These are phyloP conservation scores for Gallinago solitaria DNA, from an alignment of 2,797 vertebrate genomes.

Conservation along the genomic window DNA sequence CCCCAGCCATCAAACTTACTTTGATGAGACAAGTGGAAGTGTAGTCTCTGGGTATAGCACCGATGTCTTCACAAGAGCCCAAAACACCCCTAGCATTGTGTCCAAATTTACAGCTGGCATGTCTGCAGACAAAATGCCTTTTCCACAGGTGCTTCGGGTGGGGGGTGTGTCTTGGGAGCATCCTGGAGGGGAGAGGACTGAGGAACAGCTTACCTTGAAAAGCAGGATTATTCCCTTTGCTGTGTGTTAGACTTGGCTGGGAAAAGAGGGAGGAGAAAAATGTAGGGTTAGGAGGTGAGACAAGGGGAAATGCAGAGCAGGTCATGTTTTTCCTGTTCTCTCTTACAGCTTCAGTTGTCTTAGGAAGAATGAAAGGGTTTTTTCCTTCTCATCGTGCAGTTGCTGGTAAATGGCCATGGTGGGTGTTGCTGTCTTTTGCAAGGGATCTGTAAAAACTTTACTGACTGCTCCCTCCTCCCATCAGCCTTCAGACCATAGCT, in stretches of 20 bases:
- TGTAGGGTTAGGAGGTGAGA: neutral
- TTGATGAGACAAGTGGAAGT: neutral
- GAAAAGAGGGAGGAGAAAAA: neutral
- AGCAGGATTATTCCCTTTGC: neutral
- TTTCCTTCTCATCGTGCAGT: neutral
- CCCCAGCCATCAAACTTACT: neutral
- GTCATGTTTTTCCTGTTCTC: neutral
- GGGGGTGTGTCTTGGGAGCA: rapidly evolving
- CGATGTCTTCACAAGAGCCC: rapidly evolving
- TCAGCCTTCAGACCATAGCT: neutral
- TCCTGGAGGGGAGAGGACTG: neutral
- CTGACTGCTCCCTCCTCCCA: neutral
- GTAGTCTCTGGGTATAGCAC: rapidly evolving
- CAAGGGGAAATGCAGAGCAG: neutral
- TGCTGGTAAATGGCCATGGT: neutral
- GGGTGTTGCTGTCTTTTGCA: rapidly evolving
- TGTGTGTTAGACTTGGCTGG: neutral
- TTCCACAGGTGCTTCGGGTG: neutral
- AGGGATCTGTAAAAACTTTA: neutral
- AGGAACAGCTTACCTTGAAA: neutral
- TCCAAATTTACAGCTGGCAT: rapidly evolving
- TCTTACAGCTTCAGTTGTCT: neutral
- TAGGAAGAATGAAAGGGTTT: neutral
- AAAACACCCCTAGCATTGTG: rapidly evolving
- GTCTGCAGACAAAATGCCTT: neutral